These are phyloP conservation scores for Plagodis dolabraria DNA, from an alignment of 2,888 invertebrate species.

Conservation along the genomic window DNA sequence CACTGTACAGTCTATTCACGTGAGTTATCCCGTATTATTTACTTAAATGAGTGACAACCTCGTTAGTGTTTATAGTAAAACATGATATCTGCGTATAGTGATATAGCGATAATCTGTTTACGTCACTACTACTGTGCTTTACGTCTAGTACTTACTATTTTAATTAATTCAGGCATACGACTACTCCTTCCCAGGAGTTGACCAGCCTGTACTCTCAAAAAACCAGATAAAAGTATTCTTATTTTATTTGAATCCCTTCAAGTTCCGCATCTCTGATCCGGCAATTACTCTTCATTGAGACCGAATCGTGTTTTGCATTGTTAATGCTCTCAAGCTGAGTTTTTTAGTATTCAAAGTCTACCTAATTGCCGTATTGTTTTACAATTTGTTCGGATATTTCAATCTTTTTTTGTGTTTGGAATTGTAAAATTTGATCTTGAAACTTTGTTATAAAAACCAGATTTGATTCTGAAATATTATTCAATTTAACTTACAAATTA, in stretches of 20 bases:
- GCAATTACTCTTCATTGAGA: slow-evolving; percentile 26
- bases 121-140: too few species aligned
- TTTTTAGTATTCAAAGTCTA: slow-evolving; percentile 14
- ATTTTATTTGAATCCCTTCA: slow-evolving; percentile 15
- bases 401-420: slow-evolving; percentile 10
- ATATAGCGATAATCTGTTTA: too few species aligned
- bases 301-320: slow-evolving; percentile 19
- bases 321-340: slow-evolving; percentile 9
- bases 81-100: too few species aligned
- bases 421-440: slow-evolving; percentile 1
- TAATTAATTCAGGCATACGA: too few species aligned
- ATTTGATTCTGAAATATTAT: too few species aligned
- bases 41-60: too few species aligned
- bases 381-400: slow-evolving; percentile 11
- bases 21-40: too few species aligned
- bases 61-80: too few species aligned
- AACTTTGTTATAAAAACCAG: background rate
- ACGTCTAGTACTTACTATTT: too few species aligned
- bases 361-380: slow-evolving; percentile 23
- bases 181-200: too few species aligned
- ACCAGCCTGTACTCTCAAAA: background rate
- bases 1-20: too few species aligned
- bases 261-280: slow-evolving; percentile 12
- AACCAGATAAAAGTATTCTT: slow-evolving; percentile 1
- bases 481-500: too few species aligned